Conservation (phyloP, 2,113 vertebrate species). For the Rhinogobius similis region DNA sequence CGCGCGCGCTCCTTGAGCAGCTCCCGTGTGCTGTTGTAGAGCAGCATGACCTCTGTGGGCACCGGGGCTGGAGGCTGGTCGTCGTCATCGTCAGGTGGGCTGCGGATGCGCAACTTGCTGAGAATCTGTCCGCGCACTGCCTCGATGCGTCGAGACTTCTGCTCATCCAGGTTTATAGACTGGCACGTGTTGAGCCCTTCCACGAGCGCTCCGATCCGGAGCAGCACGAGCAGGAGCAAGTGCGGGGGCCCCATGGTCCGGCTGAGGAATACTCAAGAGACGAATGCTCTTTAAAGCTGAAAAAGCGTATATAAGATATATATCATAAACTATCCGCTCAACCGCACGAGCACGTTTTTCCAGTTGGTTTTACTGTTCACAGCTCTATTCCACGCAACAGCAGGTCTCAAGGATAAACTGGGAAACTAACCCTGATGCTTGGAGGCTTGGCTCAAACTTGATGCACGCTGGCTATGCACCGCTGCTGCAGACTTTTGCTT, state of each 20-base stretch:
- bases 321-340: neutral
- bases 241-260: slow-evolving; percentile 71
- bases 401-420: neutral
- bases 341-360: neutral
- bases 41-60: slow-evolving; percentile 91
- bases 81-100: slow-evolving; percentile 81
- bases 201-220: slow-evolving; percentile 83
- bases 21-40: slow-evolving; percentile 98
- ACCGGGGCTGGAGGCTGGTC: slow-evolving; percentile 79
- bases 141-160: slow-evolving; percentile 97
- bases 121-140: slow-evolving; percentile 98
- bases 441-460: too few species aligned
- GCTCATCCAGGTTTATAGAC: slow-evolving; percentile 94
- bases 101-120: slow-evolving; percentile 96
- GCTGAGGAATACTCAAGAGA: slow-evolving; percentile 1
- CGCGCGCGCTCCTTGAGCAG: slow-evolving; percentile 90
- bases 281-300: neutral
- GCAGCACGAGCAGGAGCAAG: slow-evolving; percentile 80
- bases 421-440: too few species aligned
- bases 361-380: slow-evolving; percentile 5
- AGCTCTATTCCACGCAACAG: neutral
- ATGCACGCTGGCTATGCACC: slow-evolving; percentile 5
- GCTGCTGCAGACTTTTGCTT: slow-evolving; percentile 23
- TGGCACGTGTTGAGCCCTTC: slow-evolving; percentile 94
- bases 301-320: neutral